Base-by-base conservation (phyloP, 2,113 vertebrate species). In the Hiodon alosoides region DNA sequence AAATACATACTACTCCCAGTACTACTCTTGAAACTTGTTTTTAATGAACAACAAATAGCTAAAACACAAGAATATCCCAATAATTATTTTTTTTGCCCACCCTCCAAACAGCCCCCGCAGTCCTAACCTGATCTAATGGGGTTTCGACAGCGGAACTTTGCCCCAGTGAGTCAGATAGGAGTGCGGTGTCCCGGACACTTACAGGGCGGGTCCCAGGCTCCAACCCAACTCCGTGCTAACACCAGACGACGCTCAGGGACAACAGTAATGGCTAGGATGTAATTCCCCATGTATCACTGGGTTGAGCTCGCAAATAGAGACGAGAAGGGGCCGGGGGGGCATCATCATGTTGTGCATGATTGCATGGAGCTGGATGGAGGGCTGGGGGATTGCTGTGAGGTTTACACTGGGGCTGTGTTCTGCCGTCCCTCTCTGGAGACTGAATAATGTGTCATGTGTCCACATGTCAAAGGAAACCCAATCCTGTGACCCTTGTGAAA, bases 321-420 rank as follows among this genome's bases (percentile, higher is more conserved):
- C 52, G 46, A 68, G 31, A 17, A 47, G 31, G 31, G 51, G 50
- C 4, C 6, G 4, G 14, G 31, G 53, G 8, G 7, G n/a, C 57
- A 72, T 50, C 72, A 75, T 59, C 31, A 58, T 75, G 73, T 55
- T 67, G 53, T 10, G 59, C 64, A 75, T 75, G 53, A 58, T 46
- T 48, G 10, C 9, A 16, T 16, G n/a, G 71, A 50, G 58, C 46
- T 61, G 59, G 48, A 8, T 10, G 9, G 59, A 51, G 72, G 50
- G 50, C 73, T 31, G 58, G 58, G 47, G 16, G 46, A 14, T 3
- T n/a, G 50, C 9, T 54, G 54, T 59, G 70, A 46, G 8, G 53
- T n/a, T 0, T 31, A 14, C 3, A 14, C 9, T 0, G 4, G 4
- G 9, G 58, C 6, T 60, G 16, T 46, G n/a, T 47, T 60, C 11